Conservation (phyloP, 2,113 vertebrate genomes). For the Alethe castanea region DNA sequence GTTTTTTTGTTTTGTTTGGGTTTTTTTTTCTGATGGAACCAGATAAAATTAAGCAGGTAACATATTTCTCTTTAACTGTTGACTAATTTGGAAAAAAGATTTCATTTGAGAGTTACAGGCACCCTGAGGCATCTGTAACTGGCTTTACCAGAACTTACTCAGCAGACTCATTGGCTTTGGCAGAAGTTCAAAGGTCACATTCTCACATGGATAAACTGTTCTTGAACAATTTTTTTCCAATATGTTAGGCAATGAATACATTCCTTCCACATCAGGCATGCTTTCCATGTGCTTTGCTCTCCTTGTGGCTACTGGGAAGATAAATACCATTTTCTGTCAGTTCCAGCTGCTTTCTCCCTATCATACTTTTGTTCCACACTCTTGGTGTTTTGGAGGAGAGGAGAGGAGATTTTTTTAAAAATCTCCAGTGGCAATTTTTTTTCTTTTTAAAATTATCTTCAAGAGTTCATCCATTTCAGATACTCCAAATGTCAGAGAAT, state of each 20-base stretch:
- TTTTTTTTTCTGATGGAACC: background rate
- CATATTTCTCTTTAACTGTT: background rate
- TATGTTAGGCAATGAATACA: constrained; percentile 34
- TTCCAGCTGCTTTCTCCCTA: background rate
- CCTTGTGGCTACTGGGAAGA: constrained; percentile 8
- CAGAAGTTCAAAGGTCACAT: constrained; percentile 47
- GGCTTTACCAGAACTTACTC: constrained; percentile 31
- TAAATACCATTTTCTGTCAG: constrained; percentile 6
- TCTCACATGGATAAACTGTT: constrained; percentile 47
- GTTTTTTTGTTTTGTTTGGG: too few relatives aligned
- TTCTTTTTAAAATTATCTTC: background rate
- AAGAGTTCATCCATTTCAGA: background rate
- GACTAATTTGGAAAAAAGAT: background rate
- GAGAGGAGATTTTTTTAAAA: background rate
- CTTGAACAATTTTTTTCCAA: constrained; percentile 29
- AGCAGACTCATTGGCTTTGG: constrained; percentile 19
- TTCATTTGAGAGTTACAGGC: background rate
- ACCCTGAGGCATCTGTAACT: background rate
- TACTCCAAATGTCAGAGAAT: background rate
- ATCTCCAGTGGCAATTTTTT: background rate
- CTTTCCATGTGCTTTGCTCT: constrained; percentile 42
- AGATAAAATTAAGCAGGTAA: background rate
- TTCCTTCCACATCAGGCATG: constrained; percentile 48
- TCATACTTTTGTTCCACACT: background rate
- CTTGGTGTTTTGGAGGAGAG: background rate